Evolutionary conservation across 2,797 vertebrate species (phyloP).

Genomic region (Spheniscus humboldti): DNA sequence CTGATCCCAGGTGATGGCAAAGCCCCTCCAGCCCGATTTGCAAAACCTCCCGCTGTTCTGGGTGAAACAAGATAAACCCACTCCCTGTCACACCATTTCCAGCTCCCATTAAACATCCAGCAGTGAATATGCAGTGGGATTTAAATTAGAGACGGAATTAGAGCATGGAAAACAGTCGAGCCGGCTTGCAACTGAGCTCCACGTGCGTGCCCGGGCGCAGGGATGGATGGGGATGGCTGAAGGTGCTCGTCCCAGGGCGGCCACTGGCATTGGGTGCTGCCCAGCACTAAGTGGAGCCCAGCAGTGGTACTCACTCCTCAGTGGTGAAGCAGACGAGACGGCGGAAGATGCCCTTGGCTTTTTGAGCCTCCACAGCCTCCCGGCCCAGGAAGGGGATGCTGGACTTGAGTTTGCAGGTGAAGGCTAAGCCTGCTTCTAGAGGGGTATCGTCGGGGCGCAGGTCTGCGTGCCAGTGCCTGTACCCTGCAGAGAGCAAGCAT

Average conservation of each 20-base stretch:
- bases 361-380: conserved; percentile 84
- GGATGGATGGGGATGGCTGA: not conserved
- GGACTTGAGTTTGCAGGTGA: conserved; percentile 92
- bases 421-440: conserved; percentile 88
- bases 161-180: not conserved
- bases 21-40: not conserved
- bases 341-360: conserved; percentile 78
- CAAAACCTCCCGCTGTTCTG: not conserved
- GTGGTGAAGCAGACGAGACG: conserved; percentile 91
- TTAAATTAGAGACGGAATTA: not conserved
- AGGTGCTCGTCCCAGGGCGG: not conserved
- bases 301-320: conserved; percentile 80
- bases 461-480: conserved; percentile 95
- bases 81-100: not conserved
- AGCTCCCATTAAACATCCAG: not conserved
- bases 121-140: not conserved
- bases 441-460: conserved; percentile 90
- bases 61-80: not conserved
- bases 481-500: conserved; percentile 71
- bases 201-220: accelerated
- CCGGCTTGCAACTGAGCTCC: not conserved
- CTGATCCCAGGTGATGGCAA: not conserved
- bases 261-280: accelerated
- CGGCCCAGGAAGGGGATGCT: conserved; percentile 86
- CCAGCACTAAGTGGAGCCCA: accelerated